phyloP scores from a whole-genome alignment of 2,888 invertebrate species.

The Coenonympha glycerion region DNA sequence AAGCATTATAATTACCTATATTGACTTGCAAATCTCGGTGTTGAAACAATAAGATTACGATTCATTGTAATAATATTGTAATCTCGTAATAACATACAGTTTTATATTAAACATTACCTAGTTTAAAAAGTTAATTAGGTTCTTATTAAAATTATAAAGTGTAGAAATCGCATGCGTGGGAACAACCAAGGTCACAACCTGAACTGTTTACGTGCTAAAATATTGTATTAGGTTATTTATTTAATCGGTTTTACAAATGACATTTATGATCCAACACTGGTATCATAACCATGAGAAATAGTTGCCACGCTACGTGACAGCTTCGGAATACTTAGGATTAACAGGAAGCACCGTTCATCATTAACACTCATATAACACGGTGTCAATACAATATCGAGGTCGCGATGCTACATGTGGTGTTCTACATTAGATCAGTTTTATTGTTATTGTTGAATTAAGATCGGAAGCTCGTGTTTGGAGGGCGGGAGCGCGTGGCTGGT shows the following conservation, averaged over 20 bases:
- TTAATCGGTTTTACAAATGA: background rate
- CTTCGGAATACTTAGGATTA: conserved; percentile 14
- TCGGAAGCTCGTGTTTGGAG: conserved; percentile 63
- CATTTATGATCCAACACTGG: background rate
- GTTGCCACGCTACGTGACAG: background rate
- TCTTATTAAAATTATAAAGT: conserved; percentile 4
- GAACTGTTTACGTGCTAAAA: conserved; percentile 14
- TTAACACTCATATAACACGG: conserved; percentile 5
- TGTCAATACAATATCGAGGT: background rate
- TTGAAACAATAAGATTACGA: too few species aligned
- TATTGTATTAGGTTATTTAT: background rate
- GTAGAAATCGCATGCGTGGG: conserved; percentile 21
- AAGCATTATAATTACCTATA: too few species aligned
- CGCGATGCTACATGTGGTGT: background rate
- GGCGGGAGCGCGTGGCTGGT: conserved; percentile 63
- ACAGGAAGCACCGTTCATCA: background rate
- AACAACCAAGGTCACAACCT: conserved; percentile 16
- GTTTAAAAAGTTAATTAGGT: background rate
- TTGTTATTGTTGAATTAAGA: conserved; percentile 56
- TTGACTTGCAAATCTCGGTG: too few species aligned
- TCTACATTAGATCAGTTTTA: conserved; percentile 2
- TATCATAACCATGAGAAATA: background rate
- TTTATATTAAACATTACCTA: background rate
- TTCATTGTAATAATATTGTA: too few species aligned
- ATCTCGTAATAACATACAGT: background rate